Evolutionary conservation across 2,113 vertebrate species (phyloP).

Genomic region (Plecturocebus donacophilus): DNA sequence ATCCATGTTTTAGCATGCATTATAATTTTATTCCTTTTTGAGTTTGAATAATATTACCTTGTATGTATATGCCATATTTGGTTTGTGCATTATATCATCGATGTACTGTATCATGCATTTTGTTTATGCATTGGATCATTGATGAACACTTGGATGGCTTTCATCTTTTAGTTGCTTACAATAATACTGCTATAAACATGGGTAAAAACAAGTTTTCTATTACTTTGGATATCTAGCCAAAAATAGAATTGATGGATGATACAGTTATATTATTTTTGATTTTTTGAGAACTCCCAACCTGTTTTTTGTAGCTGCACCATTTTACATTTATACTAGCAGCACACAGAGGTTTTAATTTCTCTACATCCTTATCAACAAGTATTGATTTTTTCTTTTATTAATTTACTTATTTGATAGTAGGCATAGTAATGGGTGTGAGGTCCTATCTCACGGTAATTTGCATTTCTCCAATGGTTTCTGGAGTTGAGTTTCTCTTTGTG

Average conservation of each 20-base stretch:
- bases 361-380: background rate
- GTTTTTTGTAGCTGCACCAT: background rate
- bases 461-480: background rate
- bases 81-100: background rate
- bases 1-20: background rate
- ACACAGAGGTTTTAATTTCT: background rate
- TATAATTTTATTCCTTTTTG: background rate
- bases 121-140: background rate
- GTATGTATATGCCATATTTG: background rate
- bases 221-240: background rate
- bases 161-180: background rate
- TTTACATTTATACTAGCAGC: background rate
- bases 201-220: background rate
- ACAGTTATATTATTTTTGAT: background rate
- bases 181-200: background rate
- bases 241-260: background rate
- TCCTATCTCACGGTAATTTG: background rate
- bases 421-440: background rate
- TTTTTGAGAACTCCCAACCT: background rate
- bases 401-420: background rate
- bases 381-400: background rate
- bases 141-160: background rate
- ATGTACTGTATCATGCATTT: background rate
- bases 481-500: background rate
- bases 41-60: background rate